These are phyloP conservation scores for Allophyes oxyacanthae DNA, from an alignment of 2,888 invertebrate genomes.

Conservation along the genomic window DNA sequence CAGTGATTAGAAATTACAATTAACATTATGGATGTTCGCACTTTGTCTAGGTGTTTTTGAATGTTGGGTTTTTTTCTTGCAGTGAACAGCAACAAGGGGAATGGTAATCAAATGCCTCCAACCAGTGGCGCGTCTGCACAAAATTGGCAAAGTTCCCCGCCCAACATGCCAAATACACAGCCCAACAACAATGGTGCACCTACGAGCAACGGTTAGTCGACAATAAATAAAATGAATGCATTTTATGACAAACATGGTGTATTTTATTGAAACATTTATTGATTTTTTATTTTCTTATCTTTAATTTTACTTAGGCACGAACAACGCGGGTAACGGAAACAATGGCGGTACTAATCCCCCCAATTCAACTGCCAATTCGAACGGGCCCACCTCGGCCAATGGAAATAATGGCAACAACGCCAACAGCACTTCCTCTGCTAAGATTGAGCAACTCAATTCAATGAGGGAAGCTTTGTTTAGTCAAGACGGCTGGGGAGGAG, in stretches of 20 bases:
- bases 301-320: slow-evolving; percentile 71
- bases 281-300: slow-evolving; percentile 18
- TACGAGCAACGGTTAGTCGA: slow-evolving; percentile 78
- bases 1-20: slow-evolving; percentile 51
- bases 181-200: slow-evolving; percentile 86
- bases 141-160: slow-evolving; percentile 83
- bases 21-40: slow-evolving; percentile 35
- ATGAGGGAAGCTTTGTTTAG: slow-evolving; percentile 97
- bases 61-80: slow-evolving; percentile 64
- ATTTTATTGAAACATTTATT: slow-evolving; percentile 15
- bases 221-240: slow-evolving; percentile 37
- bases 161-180: slow-evolving; percentile 85
- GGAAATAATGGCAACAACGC: slow-evolving; percentile 84
- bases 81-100: slow-evolving; percentile 88
- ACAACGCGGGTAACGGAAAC: slow-evolving; percentile 78
- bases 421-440: slow-evolving; percentile 92
- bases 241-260: slow-evolving; percentile 11
- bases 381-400: slow-evolving; percentile 76
- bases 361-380: slow-evolving; percentile 75
- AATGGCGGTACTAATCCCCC: slow-evolving; percentile 85
- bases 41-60: slow-evolving; percentile 46
- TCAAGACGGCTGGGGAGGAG: slow-evolving; percentile 98
- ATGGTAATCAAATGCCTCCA: slow-evolving; percentile 82
- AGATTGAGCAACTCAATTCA: slow-evolving; percentile 96
- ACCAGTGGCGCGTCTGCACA: slow-evolving; percentile 79